A percentile compares a stretch with the other conserved stretches of the same genome.
Evolutionary conservation across 2,797 vertebrate species (phyloP).

Genomic region (Ambastaia sidthimunki): DNA sequence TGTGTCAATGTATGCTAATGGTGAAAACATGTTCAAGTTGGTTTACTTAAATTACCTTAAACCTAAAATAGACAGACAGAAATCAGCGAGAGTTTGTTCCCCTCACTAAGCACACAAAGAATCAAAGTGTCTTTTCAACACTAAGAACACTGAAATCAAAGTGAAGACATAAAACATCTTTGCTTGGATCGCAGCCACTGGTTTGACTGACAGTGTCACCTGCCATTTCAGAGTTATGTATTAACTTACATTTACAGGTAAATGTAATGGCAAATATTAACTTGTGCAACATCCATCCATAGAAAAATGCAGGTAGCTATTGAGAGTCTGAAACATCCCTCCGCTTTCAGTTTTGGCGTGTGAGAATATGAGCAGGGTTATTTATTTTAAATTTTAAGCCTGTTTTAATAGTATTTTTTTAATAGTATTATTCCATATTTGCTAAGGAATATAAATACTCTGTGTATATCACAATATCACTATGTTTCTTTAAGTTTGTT

Average conservation of each 20-base stretch:
- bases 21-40: no score
- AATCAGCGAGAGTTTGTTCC: not conserved
- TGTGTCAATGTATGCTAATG: not conserved
- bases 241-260: no score
- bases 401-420: not conserved
- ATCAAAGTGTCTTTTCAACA: not conserved
- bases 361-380: constrained; percentile 2
- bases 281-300: not conserved
- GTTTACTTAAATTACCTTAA: not conserved
- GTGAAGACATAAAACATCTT: constrained; percentile 6
- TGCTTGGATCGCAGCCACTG: not conserved
- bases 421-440: no score
- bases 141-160: constrained; percentile 21
- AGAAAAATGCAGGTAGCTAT: constrained; percentile 10
- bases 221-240: constrained; percentile 19
- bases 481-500: no score
- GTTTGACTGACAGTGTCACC: constrained; percentile 28
- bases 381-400: not conserved
- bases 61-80: not conserved
- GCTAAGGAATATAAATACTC: no score
- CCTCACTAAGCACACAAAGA: constrained; percentile 4
- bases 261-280: not conserved
- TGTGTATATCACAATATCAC: no score
- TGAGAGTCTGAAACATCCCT: constrained; percentile 9
- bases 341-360: constrained; percentile 8